Percentiles rank a stretch among this genome's conserved stretches.
phyloP scores from a whole-genome alignment of 2,888 invertebrate genomes.

The Heliconius charithonia region DNA sequence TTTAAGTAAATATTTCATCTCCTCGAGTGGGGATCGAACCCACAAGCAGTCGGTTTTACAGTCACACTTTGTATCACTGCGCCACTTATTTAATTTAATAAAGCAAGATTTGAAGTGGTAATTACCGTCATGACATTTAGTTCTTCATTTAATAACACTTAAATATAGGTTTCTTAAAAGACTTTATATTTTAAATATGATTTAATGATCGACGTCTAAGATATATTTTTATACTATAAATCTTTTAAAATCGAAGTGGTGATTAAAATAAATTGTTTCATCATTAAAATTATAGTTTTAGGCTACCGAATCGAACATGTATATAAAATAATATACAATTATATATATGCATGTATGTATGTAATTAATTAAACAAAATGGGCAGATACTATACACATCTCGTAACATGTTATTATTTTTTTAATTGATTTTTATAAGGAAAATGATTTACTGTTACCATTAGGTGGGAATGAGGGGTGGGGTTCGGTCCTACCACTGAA shows the following conservation, averaged over 20 bases:
- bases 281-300: slow-evolving; percentile 26
- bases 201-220: background rate
- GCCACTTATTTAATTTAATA: too few relatives aligned
- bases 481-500: too few relatives aligned
- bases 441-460: background rate
- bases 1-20: too few relatives aligned
- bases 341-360: background rate
- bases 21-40: too few relatives aligned
- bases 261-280: slow-evolving; percentile 23
- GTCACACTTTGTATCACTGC: too few relatives aligned
- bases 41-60: too few relatives aligned
- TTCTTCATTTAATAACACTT: background rate
- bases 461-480: background rate
- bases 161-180: too few relatives aligned
- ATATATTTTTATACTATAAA: background rate
- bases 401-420: slow-evolving; percentile 8
- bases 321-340: slow-evolving; percentile 4
- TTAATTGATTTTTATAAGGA: background rate
- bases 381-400: slow-evolving; percentile 1
- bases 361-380: slow-evolving; percentile 11
- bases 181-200: too few relatives aligned
- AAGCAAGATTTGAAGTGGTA: background rate
- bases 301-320: slow-evolving; percentile 14
- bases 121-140: background rate
- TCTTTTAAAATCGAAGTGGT: background rate